Evolutionary conservation across 1,140 invertebrate genomes (phyloP).

Genomic region (Papilio glaucus): DNA sequence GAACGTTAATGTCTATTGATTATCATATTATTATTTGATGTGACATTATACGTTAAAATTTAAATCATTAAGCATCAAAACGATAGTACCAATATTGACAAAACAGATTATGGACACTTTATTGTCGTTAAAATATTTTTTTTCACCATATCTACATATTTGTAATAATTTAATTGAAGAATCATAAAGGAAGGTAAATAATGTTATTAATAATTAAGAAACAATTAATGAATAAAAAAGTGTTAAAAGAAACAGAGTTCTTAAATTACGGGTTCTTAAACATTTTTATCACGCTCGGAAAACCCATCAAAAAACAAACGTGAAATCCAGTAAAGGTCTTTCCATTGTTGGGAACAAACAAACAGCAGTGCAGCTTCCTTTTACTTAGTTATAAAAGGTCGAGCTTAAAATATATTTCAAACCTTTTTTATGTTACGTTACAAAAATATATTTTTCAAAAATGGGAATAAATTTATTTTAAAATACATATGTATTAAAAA

Average conservation of each 20-base stretch:
- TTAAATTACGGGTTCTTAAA: background rate
- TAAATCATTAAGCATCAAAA: too few relatives aligned
- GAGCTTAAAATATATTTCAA: background rate
- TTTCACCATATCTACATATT: too few relatives aligned
- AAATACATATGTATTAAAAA: too few relatives aligned
- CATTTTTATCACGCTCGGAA: background rate
- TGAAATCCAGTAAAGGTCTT: background rate
- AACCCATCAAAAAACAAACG: background rate
- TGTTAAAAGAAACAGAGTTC: background rate
- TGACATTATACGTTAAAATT: too few relatives aligned
- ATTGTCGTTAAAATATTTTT: too few relatives aligned
- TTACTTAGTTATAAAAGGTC: constrained; percentile 1
- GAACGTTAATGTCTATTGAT: too few relatives aligned
- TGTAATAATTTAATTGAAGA: too few relatives aligned
- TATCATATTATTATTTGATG: too few relatives aligned
- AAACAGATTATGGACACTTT: too few relatives aligned
- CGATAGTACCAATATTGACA: too few relatives aligned
- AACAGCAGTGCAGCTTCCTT: background rate
- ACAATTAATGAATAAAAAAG: background rate
- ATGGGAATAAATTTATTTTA: background rate
- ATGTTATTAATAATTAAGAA: background rate
- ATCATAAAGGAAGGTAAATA: too few relatives aligned
- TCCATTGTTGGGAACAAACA: constrained; percentile 6
- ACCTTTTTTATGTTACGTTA: background rate
- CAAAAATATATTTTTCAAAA: background rate